Percentiles rank a stretch among this genome's conserved stretches.
Evolutionary conservation across 2,888 invertebrate species (phyloP).

Genomic region (Toxonevra muliebris): DNA sequence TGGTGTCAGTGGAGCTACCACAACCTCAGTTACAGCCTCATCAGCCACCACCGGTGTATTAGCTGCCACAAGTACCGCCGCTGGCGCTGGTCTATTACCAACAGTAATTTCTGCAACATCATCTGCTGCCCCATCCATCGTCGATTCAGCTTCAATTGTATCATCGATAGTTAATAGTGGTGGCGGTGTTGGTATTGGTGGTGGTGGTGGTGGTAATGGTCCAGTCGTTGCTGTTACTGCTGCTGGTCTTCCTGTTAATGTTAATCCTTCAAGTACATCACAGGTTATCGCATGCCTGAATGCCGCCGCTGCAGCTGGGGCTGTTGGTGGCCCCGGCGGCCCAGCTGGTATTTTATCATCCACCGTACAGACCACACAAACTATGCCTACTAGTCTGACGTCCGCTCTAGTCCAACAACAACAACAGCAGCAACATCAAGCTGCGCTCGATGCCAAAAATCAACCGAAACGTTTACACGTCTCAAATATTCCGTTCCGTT

Average conservation of each 20-base stretch:
- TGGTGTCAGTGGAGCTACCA: slow-evolving; percentile 32
- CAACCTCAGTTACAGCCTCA: slow-evolving; percentile 53
- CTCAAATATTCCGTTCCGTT: slow-evolving; percentile 99
- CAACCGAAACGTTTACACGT: slow-evolving; percentile 97
- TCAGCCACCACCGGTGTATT: slow-evolving; percentile 53
- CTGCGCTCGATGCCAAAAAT: slow-evolving; percentile 69
- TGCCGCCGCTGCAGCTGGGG: slow-evolving; percentile 47
- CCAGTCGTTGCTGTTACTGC: slow-evolving; percentile 19
- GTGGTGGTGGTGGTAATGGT: slow-evolving; percentile 39
- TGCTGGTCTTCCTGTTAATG: slow-evolving; percentile 29
- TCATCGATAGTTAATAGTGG: slow-evolving; percentile 49
- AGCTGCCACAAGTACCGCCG: slow-evolving; percentile 54
- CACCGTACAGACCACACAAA: slow-evolving; percentile 64
- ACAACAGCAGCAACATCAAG: slow-evolving; percentile 41
- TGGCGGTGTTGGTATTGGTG: slow-evolving; percentile 39
- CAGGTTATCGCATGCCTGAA: slow-evolving; percentile 62
- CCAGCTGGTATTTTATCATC: slow-evolving; percentile 57
- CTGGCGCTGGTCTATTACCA: slow-evolving; percentile 48
- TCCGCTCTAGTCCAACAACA: slow-evolving; percentile 66
- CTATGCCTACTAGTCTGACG: slow-evolving; percentile 61
- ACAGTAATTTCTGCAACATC: slow-evolving; percentile 36
- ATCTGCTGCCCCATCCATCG: slow-evolving; percentile 20
- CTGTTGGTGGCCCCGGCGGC: slow-evolving; percentile 45
- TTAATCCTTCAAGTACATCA: slow-evolving; percentile 55
- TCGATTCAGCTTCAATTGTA: slow-evolving; percentile 47